Percentiles rank a stretch among this genome's conserved stretches.
These are phyloP conservation scores for Cryptomyrus ogoouensis DNA, from an alignment of 2,113 vertebrate genomes.

Conservation along the genomic window DNA sequence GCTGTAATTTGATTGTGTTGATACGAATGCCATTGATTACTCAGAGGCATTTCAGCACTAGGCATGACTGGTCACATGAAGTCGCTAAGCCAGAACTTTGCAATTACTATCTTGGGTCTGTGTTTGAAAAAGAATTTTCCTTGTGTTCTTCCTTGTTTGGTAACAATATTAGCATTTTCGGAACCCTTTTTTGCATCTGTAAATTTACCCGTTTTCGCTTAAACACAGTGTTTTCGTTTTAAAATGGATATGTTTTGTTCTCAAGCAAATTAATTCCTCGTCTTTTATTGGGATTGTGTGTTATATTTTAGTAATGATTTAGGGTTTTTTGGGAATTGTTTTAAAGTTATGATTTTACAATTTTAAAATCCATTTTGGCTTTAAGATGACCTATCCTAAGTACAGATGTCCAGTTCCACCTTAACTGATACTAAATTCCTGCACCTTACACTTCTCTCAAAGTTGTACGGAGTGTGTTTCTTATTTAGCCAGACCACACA, in stretches of 20 bases:
- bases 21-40: not conserved
- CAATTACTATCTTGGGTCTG: constrained; percentile 32
- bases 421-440: not conserved
- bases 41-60: constrained; percentile 46
- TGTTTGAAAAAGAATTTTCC: not conserved
- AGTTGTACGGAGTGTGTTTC: not conserved
- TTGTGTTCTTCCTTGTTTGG: not conserved
- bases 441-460: not conserved
- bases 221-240: not conserved
- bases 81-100: constrained; percentile 42
- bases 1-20: constrained; percentile 1
- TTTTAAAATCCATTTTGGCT: not conserved
- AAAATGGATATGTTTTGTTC: not conserved
- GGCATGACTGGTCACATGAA: constrained; percentile 55
- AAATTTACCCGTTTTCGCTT: not conserved
- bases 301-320: not conserved
- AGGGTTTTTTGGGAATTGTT: not conserved
- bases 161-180: not conserved
- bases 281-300: not conserved
- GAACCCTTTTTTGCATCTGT: not conserved
- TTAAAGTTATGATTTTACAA: not conserved
- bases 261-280: not conserved
- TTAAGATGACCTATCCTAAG: not conserved
- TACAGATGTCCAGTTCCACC: not conserved
- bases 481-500: not conserved